These are phyloP conservation scores for Diprion similis DNA, from an alignment of 1,140 invertebrate genomes.

Conservation along the genomic window DNA sequence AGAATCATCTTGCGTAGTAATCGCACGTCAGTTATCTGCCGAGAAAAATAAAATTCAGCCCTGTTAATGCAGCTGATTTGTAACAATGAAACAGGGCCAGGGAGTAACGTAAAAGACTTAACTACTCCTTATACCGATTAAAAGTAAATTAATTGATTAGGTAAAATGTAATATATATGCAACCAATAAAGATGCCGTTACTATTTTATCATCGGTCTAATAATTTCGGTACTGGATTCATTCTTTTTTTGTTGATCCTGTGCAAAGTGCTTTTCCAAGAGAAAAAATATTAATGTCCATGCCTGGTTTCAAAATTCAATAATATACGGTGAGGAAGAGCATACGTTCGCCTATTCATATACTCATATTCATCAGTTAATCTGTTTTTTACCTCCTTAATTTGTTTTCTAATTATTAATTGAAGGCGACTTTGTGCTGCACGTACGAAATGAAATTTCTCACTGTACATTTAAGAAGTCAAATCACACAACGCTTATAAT, in stretches of 20 bases:
- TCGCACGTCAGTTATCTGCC: constrained; percentile 1
- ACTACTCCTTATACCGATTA: constrained; percentile 43
- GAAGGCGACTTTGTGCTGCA: background rate
- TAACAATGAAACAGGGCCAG: constrained; percentile 1
- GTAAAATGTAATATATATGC: constrained; percentile 61
- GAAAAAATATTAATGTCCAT: too few species aligned
- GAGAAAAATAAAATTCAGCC: background rate
- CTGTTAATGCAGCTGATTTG: background rate
- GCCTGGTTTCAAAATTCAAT: too few species aligned
- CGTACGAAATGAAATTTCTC: background rate
- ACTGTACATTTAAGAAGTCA: background rate
- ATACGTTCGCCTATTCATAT: too few species aligned
- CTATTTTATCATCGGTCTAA: constrained; percentile 52
- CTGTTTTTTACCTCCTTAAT: too few species aligned
- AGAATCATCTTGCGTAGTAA: background rate
- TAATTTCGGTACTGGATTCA: background rate
- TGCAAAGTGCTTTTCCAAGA: too few species aligned
- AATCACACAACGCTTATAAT: background rate
- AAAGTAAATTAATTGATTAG: constrained; percentile 44
- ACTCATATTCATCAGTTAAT: too few species aligned
- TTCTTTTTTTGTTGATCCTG: too few species aligned
- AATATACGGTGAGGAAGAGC: too few species aligned
- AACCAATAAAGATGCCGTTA: constrained; percentile 61
- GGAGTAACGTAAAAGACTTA: constrained; percentile 44
- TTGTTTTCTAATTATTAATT: background rate